Evolutionary conservation across 2,797 vertebrate species (phyloP), one percentile per base, ranked within the genome.

Genomic region (Poecilia picta): DNA sequence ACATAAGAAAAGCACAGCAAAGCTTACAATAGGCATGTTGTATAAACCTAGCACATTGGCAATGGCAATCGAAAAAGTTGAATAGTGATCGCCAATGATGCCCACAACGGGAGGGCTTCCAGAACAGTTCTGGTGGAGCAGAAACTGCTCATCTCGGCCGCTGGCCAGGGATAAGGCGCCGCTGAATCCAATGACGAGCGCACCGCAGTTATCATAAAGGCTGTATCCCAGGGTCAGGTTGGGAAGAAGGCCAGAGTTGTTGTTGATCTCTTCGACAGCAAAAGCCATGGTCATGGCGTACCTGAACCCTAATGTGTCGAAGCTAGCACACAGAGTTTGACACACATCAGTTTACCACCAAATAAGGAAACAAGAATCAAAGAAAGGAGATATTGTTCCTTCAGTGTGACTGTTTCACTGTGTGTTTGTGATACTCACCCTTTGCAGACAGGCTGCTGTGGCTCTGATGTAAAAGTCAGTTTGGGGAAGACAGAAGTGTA

Each of bases 221-320:
- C 87, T 89, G 75, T 95, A 96, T 78, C 95, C 95, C 28, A 96
- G 89, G n/a, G 91, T 95, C 76, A 95, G 74, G 73, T 95, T 94
- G 3, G 94, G 93, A 2, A 96, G 89, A 33, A 96, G 73, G 16
- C 87, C 75, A 0, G 87, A 59, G 82, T 92, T 93, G 46, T 74
- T 93, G 89, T 96, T 96, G 76, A 95, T 94, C 78, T 95, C 94
- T 49, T 95, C 88, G 47, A 95, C 84, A 43, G 93, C 91, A 84
- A 94, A 95, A 31, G 81, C 90, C 94, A 95, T 95, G 18, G 90
- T 88, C 82, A 87, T 84, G 16, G 85, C 94, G 16, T 88, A 82
- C 43, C 89, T 88, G 75, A 93, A 94, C 3, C 89, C 92, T 81
- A 77, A 46, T 72, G 86, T 75, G 47, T 93, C 83, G 84, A 95